Percentiles rank a stretch among this genome's conserved stretches.
Evolutionary conservation across 2,888 invertebrate species (phyloP).

Genomic region (Lithophane semibrunnea): DNA sequence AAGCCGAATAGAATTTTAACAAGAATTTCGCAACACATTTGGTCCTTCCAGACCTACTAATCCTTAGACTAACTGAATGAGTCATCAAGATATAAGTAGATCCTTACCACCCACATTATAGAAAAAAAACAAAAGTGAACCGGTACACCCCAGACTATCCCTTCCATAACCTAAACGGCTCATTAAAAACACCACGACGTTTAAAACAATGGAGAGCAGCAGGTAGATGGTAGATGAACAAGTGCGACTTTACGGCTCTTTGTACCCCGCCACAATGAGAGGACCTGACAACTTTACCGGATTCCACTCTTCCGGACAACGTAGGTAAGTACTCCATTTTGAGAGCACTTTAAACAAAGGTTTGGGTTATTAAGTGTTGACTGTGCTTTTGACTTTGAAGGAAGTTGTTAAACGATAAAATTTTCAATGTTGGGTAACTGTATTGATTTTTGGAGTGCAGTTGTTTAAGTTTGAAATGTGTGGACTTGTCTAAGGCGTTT

Average conservation of each 20-base stretch:
- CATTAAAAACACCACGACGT: slow-evolving; percentile 58
- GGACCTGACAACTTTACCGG: slow-evolving; percentile 72
- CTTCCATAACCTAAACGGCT: slow-evolving; percentile 27
- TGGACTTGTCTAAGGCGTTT: slow-evolving; percentile 23
- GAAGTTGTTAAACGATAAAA: slow-evolving; percentile 60
- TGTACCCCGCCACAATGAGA: slow-evolving; percentile 74
- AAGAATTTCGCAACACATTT: slow-evolving; percentile 29
- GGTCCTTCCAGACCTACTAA: neutral
- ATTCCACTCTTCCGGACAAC: slow-evolving; percentile 69
- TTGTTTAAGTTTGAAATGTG: neutral
- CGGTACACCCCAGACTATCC: slow-evolving; percentile 21
- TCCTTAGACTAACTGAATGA: neutral
- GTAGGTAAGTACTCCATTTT: slow-evolving; percentile 64
- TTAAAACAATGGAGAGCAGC: slow-evolving; percentile 61
- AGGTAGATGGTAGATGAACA: slow-evolving; percentile 69
- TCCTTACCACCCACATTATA: neutral
- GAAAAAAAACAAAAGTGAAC: slow-evolving; percentile 10
- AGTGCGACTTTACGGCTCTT: slow-evolving; percentile 77
- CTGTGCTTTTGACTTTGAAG: slow-evolving; percentile 58
- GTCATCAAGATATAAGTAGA: slow-evolving; percentile 9
- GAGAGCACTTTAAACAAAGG: slow-evolving; percentile 64
- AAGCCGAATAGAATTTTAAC: slow-evolving; percentile 10
- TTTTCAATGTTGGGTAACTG: slow-evolving; percentile 30
- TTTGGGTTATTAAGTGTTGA: slow-evolving; percentile 55
- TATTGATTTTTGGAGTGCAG: slow-evolving; percentile 8